Evolutionary conservation across 2,113 vertebrate genomes (phyloP), one percentile per base, ranked within the genome.

Genomic region (Choloepus hoffmanni): DNA sequence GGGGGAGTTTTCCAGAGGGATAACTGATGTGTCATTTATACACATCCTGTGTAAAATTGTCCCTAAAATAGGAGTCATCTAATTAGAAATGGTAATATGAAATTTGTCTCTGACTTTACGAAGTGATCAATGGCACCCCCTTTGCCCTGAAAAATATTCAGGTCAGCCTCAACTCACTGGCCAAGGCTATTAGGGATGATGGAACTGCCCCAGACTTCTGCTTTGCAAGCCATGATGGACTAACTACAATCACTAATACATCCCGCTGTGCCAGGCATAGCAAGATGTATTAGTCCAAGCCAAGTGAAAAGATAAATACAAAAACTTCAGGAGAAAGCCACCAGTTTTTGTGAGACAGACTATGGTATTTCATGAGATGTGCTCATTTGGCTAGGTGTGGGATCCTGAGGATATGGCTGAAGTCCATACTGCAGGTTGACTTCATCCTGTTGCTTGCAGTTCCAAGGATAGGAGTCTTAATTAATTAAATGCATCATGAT

Each of bases 401-500:
- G 21, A 45, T 36, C 24, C 86, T 45, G 45, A 33, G 68, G 13
- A 16, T 19, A 77, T 26, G 33, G 28, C 0, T 62, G 58, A 58
- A 74, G 30, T 68, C 33, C n/a, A 16, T n/a, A 68, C 67, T 68
- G 16, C 33, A 95, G 55, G 50, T 21, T 95, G 85, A 48, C 58
- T 53, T 94, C 60, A 77, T 72, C 65, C 77, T 55, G 30, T 40
- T 63, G 24, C 50, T 81, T 93, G 58, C 58, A 90, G 92, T 86
- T 63, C 67, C 24, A 60, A 8, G 40, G 74, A 95, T 53, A 90
- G 50, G 30, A 63, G 28, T 21, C 58, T 36, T 36, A 36, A 36
- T 36, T 36, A 36, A 36, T 96, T 96, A 95, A 97, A 88, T 83
- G 85, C 24, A 60, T 8, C 24, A 74, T 55, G 36, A 83, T n/a